Percentiles rank a stretch among this genome's conserved stretches.
Conservation (phyloP, 2,113 vertebrate species). For the Charina bottae region DNA sequence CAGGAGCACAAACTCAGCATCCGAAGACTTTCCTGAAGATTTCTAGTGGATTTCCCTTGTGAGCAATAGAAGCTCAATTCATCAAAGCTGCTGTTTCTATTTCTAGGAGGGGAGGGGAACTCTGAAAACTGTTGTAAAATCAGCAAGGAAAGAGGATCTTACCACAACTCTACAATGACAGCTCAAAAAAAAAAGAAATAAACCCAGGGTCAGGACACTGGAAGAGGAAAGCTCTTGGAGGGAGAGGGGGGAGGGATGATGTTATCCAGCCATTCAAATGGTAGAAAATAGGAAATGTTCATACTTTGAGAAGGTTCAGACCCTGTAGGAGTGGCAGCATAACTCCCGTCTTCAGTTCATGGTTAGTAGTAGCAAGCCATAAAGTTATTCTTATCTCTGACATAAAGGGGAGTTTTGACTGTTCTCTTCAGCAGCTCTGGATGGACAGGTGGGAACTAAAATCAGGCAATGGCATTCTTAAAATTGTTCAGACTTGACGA, state of each 20-base stretch:
- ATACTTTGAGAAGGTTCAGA: neutral
- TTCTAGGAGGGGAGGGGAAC: neutral
- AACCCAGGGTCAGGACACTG: neutral
- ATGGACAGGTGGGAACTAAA: constrained; percentile 44
- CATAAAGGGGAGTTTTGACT: neutral
- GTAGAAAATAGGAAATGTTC: constrained; percentile 2
- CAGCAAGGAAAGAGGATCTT: neutral
- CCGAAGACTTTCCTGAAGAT: constrained; percentile 8
- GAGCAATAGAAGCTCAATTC: constrained; percentile 31
- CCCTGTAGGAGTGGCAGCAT: neutral
- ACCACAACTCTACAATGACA: constrained; percentile 2
- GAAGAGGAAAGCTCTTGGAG: neutral
- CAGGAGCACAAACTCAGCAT: neutral
- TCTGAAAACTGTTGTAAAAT: constrained; percentile 17
- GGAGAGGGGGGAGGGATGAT: neutral
- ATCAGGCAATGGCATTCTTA: constrained; percentile 22
- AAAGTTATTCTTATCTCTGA: constrained; percentile 29
- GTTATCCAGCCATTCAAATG: neutral
- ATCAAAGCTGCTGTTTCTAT: constrained; percentile 24
- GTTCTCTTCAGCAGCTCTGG: constrained; percentile 16
- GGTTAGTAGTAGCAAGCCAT: constrained; percentile 43
- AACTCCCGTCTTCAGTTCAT: constrained; percentile 16
- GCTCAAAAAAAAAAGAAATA: constrained; percentile 5
- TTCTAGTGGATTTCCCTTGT: neutral
- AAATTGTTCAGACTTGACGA: constrained; percentile 14